Base-by-base conservation (phyloP, 1,140 invertebrate species). In the Rhysida immarginata region DNA sequence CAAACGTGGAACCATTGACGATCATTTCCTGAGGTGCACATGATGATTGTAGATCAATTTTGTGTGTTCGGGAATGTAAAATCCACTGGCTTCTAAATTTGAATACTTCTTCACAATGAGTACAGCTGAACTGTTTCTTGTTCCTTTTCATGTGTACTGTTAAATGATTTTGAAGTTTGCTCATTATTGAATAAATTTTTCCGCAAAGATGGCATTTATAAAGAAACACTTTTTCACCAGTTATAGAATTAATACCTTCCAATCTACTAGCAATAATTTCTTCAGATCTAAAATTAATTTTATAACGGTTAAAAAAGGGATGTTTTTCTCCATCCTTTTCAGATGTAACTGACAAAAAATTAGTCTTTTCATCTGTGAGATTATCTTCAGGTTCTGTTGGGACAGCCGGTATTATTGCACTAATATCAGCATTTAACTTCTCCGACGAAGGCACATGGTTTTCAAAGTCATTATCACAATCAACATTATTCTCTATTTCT, bases 121-220 rank as follows among this genome's bases (percentile, higher is more conserved):
- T 60, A 60, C 68, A 74, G 43, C 68, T 65, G 61, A 66, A 71
- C 23, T 24, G 59, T 63, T 5, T 63, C 21, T 63, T 53, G 51
- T 65, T 61, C 35, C 59, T 63, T 20, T 67, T 64, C 56, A 65
- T 66, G 60, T 74, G 71, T 11, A 65, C 55, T 2, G 67, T 67
- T 26, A 74, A 61, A 62, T 74, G 73, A 53, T 59, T 64, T 59
- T 69, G 66, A 14, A 72, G 60, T 48, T 66, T 62, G 16, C 64
- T 61, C 18, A 74, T 58, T 2, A 64, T 65, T 29, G 65, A 60
- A 61, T 70, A 72, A 14, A 72, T 63, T 50, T 70, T 67, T 14
- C 65, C 63, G 61, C 74, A 76, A 3, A 73, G 54, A 54, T 72
- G 68, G 62, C 74, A 76, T 61, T 74, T 72, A 58, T 71, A 76